These are phyloP conservation scores for Sturmia bella DNA, from an alignment of 2,888 invertebrate species.

Conservation along the genomic window DNA sequence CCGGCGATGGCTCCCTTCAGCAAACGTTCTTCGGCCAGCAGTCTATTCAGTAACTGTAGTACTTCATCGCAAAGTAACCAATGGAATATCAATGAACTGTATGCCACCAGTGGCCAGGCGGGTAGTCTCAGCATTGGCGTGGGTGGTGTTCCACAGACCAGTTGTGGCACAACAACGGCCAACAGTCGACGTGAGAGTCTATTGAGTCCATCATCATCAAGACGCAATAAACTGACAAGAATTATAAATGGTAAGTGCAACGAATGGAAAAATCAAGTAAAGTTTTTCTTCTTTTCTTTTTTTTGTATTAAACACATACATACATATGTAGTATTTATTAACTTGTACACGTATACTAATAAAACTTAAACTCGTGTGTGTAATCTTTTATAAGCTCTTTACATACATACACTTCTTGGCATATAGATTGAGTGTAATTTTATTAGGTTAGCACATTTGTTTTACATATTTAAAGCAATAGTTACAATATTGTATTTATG, in stretches of 20 bases:
- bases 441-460: background rate
- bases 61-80: conserved; percentile 76
- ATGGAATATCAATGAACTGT: conserved; percentile 79
- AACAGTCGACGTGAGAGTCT: conserved; percentile 84
- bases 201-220: conserved; percentile 89
- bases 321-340: conserved; percentile 10
- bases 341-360: conserved; percentile 3
- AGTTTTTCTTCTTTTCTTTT: conserved; percentile 24
- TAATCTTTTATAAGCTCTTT: conserved; percentile 12
- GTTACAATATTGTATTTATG: background rate
- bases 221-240: conserved; percentile 89
- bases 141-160: conserved; percentile 51
- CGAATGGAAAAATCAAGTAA: background rate
- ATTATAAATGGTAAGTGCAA: conserved; percentile 87
- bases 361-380: conserved; percentile 34
- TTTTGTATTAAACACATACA: background rate
- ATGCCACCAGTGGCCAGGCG: conserved; percentile 3
- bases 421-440: conserved; percentile 1
- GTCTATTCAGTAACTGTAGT: conserved; percentile 79
- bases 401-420: background rate
- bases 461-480: background rate
- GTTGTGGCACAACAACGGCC: conserved; percentile 73
- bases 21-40: conserved; percentile 80
- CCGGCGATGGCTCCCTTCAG: conserved; percentile 78
- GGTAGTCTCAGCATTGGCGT: conserved; percentile 36